A percentile compares a stretch with the other conserved stretches of the same genome.
phyloP scores from a whole-genome alignment of 2,888 invertebrate species.

The Tiliacea aurago region DNA sequence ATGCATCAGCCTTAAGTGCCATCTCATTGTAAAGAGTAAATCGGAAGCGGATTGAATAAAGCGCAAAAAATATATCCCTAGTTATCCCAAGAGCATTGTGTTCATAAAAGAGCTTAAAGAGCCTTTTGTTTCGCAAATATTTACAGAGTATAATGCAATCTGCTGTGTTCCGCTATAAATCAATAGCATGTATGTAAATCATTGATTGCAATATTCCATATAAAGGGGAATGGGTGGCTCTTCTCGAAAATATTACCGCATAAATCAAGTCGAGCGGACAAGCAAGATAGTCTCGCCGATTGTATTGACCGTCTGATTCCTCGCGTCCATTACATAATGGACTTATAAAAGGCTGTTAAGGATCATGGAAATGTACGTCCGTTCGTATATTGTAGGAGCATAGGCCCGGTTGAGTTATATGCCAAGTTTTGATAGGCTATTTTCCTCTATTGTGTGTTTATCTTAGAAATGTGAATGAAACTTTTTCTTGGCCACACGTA shows the following conservation, averaged over 20 bases:
- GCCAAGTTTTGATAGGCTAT: conserved; percentile 79
- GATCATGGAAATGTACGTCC: conserved; percentile 77
- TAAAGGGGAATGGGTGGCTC: conserved; percentile 71
- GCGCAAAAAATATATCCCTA: conserved; percentile 3
- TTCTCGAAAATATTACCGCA: conserved; percentile 78
- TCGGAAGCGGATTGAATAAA: neutral
- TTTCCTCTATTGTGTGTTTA: conserved; percentile 76
- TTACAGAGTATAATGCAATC: conserved; percentile 46
- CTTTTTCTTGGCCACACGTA: conserved; percentile 47
- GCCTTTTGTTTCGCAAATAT: conserved; percentile 49
- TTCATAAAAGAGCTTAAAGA: conserved; percentile 37
- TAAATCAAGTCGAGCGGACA: conserved; percentile 79
- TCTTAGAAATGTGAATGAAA: conserved; percentile 64
- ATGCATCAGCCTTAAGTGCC: too few relatives aligned
- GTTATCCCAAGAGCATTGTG: conserved; percentile 30
- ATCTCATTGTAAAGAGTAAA: neutral
- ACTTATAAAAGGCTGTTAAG: conserved; percentile 81
- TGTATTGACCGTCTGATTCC: conserved; percentile 76
- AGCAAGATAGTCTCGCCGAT: conserved; percentile 74
- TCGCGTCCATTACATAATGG: conserved; percentile 80
- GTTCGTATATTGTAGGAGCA: conserved; percentile 72
- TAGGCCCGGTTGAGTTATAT: conserved; percentile 77
- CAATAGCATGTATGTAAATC: conserved; percentile 72
- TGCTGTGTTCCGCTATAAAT: conserved; percentile 49
- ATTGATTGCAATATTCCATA: conserved; percentile 75